Evolutionary conservation across 2,797 vertebrate species (phyloP).

Genomic region (Serranus cabrilla): DNA sequence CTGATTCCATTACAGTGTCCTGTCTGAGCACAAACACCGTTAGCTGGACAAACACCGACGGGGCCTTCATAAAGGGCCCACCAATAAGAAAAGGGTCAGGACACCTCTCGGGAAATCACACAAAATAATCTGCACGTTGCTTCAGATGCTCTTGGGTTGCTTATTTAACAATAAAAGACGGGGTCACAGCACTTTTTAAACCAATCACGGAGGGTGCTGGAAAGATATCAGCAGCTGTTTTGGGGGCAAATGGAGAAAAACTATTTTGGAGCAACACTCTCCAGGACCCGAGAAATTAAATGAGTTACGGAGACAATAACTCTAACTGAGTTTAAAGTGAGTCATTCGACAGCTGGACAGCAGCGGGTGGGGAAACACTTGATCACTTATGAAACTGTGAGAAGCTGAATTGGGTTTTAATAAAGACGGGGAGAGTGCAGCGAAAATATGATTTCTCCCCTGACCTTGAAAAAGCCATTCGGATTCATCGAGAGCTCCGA

Average conservation of each 20-base stretch:
- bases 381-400: slow-evolving; percentile 51
- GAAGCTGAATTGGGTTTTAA: slow-evolving; percentile 62
- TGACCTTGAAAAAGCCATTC: slow-evolving; percentile 63
- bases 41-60: slow-evolving; percentile 61
- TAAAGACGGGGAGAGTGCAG: slow-evolving; percentile 51
- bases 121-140: slow-evolving; percentile 33
- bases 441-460: slow-evolving; percentile 57
- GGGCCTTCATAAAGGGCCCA: slow-evolving; percentile 37
- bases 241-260: slow-evolving; percentile 19
- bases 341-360: slow-evolving; percentile 69
- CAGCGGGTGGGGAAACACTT: slow-evolving; percentile 38
- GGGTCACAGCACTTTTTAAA: slow-evolving; percentile 61
- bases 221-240: slow-evolving; percentile 36
- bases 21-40: slow-evolving; percentile 62
- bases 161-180: slow-evolving; percentile 46
- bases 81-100: slow-evolving; percentile 55
- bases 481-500: slow-evolving; percentile 35
- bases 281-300: slow-evolving; percentile 57
- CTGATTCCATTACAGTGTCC: slow-evolving; percentile 69
- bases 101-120: slow-evolving; percentile 64
- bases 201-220: slow-evolving; percentile 25
- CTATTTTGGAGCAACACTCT: slow-evolving; percentile 1
- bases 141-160: slow-evolving; percentile 40
- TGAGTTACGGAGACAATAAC: slow-evolving; percentile 70
- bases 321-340: slow-evolving; percentile 66